phyloP scores from a whole-genome alignment of 2,113 vertebrate genomes.

The Pelecanoides urinatrix region DNA sequence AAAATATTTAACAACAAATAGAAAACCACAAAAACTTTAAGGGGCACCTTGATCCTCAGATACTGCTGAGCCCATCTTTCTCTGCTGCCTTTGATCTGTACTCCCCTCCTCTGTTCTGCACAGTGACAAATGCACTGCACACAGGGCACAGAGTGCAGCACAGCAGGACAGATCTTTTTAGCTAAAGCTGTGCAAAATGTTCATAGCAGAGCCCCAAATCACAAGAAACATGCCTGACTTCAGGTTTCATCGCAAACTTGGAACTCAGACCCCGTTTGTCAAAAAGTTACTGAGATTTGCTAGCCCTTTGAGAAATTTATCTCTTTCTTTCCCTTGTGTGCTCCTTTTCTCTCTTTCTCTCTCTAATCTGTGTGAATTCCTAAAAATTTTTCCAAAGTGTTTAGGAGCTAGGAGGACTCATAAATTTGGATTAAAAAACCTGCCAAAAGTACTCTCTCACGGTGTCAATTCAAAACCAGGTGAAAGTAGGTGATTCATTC shows the following conservation, averaged over 20 bases:
- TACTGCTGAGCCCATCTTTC: slow-evolving; percentile 56
- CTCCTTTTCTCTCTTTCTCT: slow-evolving; percentile 19
- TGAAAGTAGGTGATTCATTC: background rate
- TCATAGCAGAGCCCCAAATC: slow-evolving; percentile 64
- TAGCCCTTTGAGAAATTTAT: slow-evolving; percentile 31
- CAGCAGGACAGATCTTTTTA: slow-evolving; percentile 62
- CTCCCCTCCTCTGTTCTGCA: slow-evolving; percentile 57
- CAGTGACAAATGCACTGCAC: slow-evolving; percentile 58
- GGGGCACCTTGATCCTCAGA: slow-evolving; percentile 13
- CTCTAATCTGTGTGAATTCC: slow-evolving; percentile 41
- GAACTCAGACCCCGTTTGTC: slow-evolving; percentile 48
- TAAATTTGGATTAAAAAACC: slow-evolving; percentile 6
- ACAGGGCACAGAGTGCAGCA: slow-evolving; percentile 61
- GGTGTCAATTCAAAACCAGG: slow-evolving; percentile 38
- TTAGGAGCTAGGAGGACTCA: slow-evolving; percentile 19
- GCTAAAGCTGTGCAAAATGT: slow-evolving; percentile 58
- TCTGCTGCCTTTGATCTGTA: slow-evolving; percentile 51
- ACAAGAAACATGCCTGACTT: slow-evolving; percentile 53
- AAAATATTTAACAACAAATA: slow-evolving; percentile 41
- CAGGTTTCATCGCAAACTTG: slow-evolving; percentile 43
- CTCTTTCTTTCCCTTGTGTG: background rate
- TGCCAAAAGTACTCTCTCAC: slow-evolving; percentile 29
- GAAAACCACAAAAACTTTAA: slow-evolving; percentile 38
- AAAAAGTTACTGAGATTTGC: slow-evolving; percentile 46
- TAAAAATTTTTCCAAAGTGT: slow-evolving; percentile 49